Conservation (phyloP, 2,113 vertebrate genomes). For the Dipodomys spectabilis region DNA sequence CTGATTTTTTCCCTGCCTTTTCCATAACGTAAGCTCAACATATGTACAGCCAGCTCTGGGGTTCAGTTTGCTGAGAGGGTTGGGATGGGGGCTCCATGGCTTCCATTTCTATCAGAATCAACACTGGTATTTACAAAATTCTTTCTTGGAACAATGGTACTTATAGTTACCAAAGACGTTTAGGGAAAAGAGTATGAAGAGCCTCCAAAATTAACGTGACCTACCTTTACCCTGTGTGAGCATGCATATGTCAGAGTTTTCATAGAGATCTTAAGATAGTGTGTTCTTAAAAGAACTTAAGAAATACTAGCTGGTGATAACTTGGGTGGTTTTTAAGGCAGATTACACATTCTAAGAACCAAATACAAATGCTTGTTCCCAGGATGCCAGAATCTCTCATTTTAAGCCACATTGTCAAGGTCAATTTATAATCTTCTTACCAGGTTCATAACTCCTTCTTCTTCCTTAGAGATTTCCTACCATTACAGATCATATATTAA, state of each 20-base stretch:
- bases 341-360: slow-evolving; percentile 70
- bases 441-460: slow-evolving; percentile 79
- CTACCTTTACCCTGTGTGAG: slow-evolving; percentile 41
- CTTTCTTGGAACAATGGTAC: neutral
- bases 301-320: slow-evolving; percentile 66
- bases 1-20: neutral
- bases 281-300: slow-evolving; percentile 46
- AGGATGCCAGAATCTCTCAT: slow-evolving; percentile 79
- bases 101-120: slow-evolving; percentile 50
- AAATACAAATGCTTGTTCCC: slow-evolving; percentile 78
- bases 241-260: slow-evolving; percentile 61
- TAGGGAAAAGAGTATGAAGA: slow-evolving; percentile 29
- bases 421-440: slow-evolving; percentile 73
- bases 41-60: neutral
- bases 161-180: slow-evolving; percentile 59
- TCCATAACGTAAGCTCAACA: neutral
- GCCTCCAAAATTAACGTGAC: slow-evolving; percentile 29
- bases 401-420: slow-evolving; percentile 82
- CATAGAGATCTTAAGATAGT: slow-evolving; percentile 51
- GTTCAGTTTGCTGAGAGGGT: neutral
- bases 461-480: slow-evolving; percentile 76
- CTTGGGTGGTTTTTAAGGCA: slow-evolving; percentile 69
- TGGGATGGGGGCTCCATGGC: neutral
- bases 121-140: slow-evolving; percentile 44
- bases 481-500: slow-evolving; percentile 68